Evolutionary conservation across 2,888 invertebrate species (phyloP).

Genomic region (Andrena camellia): DNA sequence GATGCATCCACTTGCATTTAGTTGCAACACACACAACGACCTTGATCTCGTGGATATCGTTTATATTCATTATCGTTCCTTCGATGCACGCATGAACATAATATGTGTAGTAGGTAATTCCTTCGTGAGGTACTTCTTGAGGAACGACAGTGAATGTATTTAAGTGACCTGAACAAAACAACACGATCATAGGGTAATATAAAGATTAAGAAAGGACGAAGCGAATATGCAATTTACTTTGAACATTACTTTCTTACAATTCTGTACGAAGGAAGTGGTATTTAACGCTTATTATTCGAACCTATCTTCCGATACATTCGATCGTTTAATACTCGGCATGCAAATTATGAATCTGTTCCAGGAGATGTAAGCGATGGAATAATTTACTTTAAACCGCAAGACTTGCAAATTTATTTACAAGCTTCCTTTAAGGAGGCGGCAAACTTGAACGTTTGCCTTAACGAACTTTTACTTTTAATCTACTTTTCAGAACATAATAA

Average conservation of each 20-base stretch:
- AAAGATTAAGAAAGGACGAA: conserved; percentile 72
- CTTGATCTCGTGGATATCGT: conserved; percentile 86
- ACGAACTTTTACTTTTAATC: conserved; percentile 6
- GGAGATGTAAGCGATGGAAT: conserved; percentile 4
- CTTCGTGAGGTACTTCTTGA: conserved; percentile 84
- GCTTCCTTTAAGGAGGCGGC: not conserved
- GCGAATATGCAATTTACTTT: conserved; percentile 67
- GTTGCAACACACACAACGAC: conserved; percentile 86
- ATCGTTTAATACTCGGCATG: conserved; percentile 27
- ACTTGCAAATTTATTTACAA: not conserved
- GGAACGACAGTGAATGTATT: conserved; percentile 85
- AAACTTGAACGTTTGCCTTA: not conserved
- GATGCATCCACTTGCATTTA: conserved; percentile 85
- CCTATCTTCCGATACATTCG: conserved; percentile 4
- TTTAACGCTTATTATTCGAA: conserved; percentile 22
- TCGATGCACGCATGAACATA: conserved; percentile 77
- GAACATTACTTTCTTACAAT: conserved; percentile 50
- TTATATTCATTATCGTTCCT: conserved; percentile 85
- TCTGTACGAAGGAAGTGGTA: conserved; percentile 35
- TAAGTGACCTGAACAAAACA: conserved; percentile 86
- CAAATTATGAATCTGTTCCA: conserved; percentile 30
- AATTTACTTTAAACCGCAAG: conserved; percentile 4
- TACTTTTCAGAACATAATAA: not conserved
- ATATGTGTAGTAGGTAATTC: conserved; percentile 77
- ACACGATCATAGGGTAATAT: conserved; percentile 82